These are phyloP conservation scores for Merops nubicus DNA, from an alignment of 2,113 vertebrate species.

Conservation along the genomic window DNA sequence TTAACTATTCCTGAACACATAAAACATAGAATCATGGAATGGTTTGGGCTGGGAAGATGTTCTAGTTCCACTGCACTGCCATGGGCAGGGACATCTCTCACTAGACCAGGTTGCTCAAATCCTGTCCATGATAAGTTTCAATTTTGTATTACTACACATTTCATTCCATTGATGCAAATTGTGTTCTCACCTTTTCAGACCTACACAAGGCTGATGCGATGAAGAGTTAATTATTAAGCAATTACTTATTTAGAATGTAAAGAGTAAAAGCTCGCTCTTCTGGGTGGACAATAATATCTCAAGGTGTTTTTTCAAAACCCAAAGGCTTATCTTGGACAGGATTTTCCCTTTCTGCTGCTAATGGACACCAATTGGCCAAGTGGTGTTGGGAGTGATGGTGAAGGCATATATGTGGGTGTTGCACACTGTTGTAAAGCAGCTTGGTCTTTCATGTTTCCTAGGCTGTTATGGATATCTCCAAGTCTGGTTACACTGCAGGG, in stretches of 20 bases:
- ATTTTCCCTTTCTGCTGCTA: background rate
- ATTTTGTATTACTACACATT: background rate
- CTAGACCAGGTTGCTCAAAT: too few species aligned
- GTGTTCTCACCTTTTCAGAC: background rate
- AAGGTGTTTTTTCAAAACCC: background rate
- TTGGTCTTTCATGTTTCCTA: background rate
- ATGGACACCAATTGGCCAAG: background rate
- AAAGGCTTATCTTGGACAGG: background rate
- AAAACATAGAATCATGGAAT: background rate
- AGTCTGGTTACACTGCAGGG: accelerated
- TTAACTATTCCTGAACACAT: background rate
- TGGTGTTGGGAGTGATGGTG: background rate
- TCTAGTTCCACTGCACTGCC: too few species aligned
- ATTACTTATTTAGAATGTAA: background rate
- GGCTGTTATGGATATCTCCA: background rate
- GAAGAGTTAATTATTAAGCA: too few species aligned
- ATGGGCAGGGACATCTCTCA: too few species aligned
- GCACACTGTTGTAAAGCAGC: background rate
- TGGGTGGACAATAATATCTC: background rate
- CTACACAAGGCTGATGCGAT: background rate
- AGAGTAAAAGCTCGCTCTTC: background rate
- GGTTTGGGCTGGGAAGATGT: too few species aligned
- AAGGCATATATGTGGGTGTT: background rate
- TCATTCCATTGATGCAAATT: background rate
- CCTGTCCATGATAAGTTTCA: background rate